Base-by-base conservation (phyloP, 2,888 invertebrate genomes). In the Conchocele bisecta region DNA sequence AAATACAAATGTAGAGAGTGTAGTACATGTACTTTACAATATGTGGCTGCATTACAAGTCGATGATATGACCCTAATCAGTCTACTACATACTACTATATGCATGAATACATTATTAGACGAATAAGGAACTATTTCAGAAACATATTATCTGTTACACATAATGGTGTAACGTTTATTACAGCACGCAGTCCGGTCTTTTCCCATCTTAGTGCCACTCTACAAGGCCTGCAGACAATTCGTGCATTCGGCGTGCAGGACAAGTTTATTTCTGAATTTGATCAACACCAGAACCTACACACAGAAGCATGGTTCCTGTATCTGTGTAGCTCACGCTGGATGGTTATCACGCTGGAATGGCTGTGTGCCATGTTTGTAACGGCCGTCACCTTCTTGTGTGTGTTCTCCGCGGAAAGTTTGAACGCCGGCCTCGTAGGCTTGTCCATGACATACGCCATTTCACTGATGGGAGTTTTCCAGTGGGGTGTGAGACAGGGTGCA, bases 141-240 rank as follows among this genome's bases (percentile, higher is more conserved):
- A 37, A 37, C n/a, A 37, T 17, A 44, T 17, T 17, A 44, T n/a
- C 17, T 15, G 13, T 37, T 39, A 65, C 56, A n/a, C n/a, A n/a
- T n/a, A n/a, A n/a, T n/a, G n/a, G n/a, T n/a, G n/a, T n/a, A n/a
- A n/a, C n/a, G n/a, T 51, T 50, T 37, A n/a, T 84, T 82, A n/a
- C 92, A 96, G 96, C 95, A 76, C 95, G 97, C 69, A 97, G 97
- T 84, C 98, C 98, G 0, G 96, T 98, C 17, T 98, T 97, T 92
- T 95, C 96, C 1, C 97, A 98, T 88, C 92, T 98, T 85, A 96
- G 95, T 86, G 96, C 97, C 24, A 95, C 97, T 0, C 92, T 98
- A 3, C 95, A 96, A 89, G 98, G 98, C 0, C 92, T 98, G 75
- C 94, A 96, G 0, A 97, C 98, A 0, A 97, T 98, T 51, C 93